Percentiles rank a stretch among this genome's conserved stretches.
These are phyloP conservation scores for Cheilosia grossa DNA, from an alignment of 2,888 invertebrate species.

Conservation along the genomic window DNA sequence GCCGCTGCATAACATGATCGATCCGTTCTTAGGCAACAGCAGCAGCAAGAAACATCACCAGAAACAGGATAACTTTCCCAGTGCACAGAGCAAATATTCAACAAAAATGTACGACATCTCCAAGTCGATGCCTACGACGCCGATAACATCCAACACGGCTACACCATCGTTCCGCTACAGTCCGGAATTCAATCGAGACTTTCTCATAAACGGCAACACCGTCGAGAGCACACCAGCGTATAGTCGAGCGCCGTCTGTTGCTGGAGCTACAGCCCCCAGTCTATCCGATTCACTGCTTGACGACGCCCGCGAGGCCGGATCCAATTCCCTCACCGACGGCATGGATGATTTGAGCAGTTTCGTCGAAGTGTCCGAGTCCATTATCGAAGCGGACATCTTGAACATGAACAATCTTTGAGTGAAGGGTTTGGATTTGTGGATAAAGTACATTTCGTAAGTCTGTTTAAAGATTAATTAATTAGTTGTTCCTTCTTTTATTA, in stretches of 20 bases:
- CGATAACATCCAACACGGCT: constrained; percentile 85
- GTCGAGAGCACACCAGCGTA: constrained; percentile 82
- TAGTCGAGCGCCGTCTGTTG: constrained; percentile 55
- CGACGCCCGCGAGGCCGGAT: constrained; percentile 56
- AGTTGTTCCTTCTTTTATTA: constrained; percentile 14
- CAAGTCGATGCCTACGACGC: constrained; percentile 91
- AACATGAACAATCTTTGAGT: constrained; percentile 77
- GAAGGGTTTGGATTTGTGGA: constrained; percentile 73
- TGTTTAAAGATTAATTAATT: constrained; percentile 29
- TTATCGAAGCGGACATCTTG: constrained; percentile 81
- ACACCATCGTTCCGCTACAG: constrained; percentile 85
- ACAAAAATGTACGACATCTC: constrained; percentile 85
- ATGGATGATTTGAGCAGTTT: constrained; percentile 71
- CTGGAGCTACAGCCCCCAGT: constrained; percentile 37
- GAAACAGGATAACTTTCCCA: constrained; percentile 70
- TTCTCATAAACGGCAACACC: constrained; percentile 86
- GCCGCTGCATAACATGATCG: constrained; percentile 82
- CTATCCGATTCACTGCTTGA: constrained; percentile 66
- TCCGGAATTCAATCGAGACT: constrained; percentile 84
- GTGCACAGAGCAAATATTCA: constrained; percentile 70
- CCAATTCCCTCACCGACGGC: constrained; percentile 66
- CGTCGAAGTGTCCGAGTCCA: constrained; percentile 80
- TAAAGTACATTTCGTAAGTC: constrained; percentile 73
- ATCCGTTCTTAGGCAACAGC: constrained; percentile 53
- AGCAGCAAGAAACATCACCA: constrained; percentile 65